Conservation (phyloP, 2,113 vertebrate species). For the Danio rerio region DNA sequence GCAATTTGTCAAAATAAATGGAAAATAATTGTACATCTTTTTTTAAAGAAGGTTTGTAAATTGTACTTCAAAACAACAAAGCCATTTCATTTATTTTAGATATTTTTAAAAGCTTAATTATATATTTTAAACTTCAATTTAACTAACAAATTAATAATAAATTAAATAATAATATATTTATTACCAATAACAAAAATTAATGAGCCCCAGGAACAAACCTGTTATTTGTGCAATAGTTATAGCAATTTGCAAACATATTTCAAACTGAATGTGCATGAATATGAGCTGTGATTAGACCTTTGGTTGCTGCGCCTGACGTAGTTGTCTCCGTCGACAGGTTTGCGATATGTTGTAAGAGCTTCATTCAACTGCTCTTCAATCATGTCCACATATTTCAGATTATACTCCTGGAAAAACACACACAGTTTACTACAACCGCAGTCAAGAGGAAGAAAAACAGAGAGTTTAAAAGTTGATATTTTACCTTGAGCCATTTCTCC, state of each 20-base stretch:
- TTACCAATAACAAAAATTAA: too few relatives aligned
- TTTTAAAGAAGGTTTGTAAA: too few relatives aligned
- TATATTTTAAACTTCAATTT: too few relatives aligned
- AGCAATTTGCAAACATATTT: background rate
- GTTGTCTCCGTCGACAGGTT: slow-evolving; percentile 86
- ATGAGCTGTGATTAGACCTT: slow-evolving; percentile 69
- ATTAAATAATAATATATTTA: too few relatives aligned
- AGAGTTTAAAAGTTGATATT: background rate
- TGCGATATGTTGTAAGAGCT: slow-evolving; percentile 87
- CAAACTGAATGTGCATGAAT: background rate
- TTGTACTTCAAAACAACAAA: too few relatives aligned
- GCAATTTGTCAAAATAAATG: too few relatives aligned
- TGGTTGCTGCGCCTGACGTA: slow-evolving; percentile 88
- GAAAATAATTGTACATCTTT: too few relatives aligned
- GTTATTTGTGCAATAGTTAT: background rate
- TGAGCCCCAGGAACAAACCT: background rate
- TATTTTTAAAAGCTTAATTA: too few relatives aligned
- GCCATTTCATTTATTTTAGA: too few relatives aligned
- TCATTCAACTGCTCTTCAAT: slow-evolving; percentile 88
- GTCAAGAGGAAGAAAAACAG: background rate
- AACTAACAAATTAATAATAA: too few relatives aligned
- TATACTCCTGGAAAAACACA: slow-evolving; percentile 77
- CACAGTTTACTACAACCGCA: background rate
- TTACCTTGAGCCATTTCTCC: slow-evolving; percentile 98
- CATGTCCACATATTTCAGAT: slow-evolving; percentile 86